phyloP scores from a whole-genome alignment of 2,888 invertebrate species.

The Eulithis testata region DNA sequence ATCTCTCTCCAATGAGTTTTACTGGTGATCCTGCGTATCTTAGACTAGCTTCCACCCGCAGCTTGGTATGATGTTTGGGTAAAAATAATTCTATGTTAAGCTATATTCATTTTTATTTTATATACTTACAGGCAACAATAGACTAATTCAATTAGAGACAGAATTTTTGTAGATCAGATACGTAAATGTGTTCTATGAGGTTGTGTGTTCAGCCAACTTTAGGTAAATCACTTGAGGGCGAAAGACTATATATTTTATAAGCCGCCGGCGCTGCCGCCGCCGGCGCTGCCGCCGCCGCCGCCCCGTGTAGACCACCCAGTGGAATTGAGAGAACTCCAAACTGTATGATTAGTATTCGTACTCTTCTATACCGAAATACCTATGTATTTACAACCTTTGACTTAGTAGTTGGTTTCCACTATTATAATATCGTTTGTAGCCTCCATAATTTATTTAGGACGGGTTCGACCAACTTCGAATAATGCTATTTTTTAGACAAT shows the following conservation, averaged over 20 bases:
- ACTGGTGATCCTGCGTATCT: conserved; percentile 14
- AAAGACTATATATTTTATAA: conserved; percentile 11
- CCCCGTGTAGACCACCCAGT: background rate
- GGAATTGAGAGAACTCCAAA: background rate
- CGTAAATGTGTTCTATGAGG: conserved; percentile 10
- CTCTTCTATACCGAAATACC: no score
- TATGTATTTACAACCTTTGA: no score
- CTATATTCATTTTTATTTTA: no score
- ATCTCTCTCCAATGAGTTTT: conserved; percentile 23
- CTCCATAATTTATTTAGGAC: no score
- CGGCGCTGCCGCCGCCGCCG: no score
- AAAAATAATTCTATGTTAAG: no score
- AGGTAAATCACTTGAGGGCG: conserved; percentile 22
- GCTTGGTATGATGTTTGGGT: no score
- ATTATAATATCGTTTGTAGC: no score
- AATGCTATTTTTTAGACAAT: no score
- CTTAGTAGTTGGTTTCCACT: no score
- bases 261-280: background rate
- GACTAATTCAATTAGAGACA: conserved; percentile 23
- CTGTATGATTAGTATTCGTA: background rate
- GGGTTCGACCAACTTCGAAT: no score
- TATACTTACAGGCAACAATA: no score
- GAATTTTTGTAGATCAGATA: conserved; percentile 17
- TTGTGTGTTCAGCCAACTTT: conserved; percentile 15
- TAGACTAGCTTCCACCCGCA: conserved; percentile 1